Base-by-base conservation (phyloP, 2,888 invertebrate genomes). In the Tetragnatha montana region DNA sequence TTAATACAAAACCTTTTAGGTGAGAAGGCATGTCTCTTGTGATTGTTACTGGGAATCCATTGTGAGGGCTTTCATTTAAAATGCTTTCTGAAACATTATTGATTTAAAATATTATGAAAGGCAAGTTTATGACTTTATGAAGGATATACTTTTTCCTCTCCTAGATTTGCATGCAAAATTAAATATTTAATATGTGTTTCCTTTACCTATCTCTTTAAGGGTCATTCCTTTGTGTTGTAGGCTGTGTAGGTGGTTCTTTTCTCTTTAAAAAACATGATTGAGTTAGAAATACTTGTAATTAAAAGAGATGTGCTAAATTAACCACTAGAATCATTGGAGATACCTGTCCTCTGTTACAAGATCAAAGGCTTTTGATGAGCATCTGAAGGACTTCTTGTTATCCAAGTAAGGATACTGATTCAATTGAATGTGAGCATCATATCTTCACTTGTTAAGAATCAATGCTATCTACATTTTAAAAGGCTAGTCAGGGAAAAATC, bases 1-100 rank as follows among this genome's bases (percentile, higher is more conserved):
- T 95, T 88, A 98, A 94, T 17, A 99, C 98, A 93, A 99, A 99
- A 22, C 99, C 99, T 70, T 99, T 98, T 60, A 99, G 95, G 94
- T 99, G 98, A 17, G 6, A 60, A 94, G 99, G 99, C 83, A 97
- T 98, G 94, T 99, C 98, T 93, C 96, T 95, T 6, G 98, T 98
- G 0, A 99, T 97, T n/a, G 99, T 98, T 12, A 99, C 99, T 0
- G 99, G 99, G 94, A 99, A 99, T 0, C 99, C 99, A 93, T 99
- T 99, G 94, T 99, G 98, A 92, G 98, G 98, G 0, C 99, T 99
- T 93, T 98, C 98, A 93, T 97, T 97, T 70, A 99, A 94, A 89
- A 99, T 93, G 76, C 95, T 96, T 93, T 99, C 98, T 93, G 92
- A 92, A 83, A 88, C 3, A 12, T 8, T 10, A 71, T 21, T n/a